A percentile compares a stretch with the other conserved stretches of the same genome.
Conservation (phyloP, 2,888 invertebrate species). For the Luperina testacea region DNA sequence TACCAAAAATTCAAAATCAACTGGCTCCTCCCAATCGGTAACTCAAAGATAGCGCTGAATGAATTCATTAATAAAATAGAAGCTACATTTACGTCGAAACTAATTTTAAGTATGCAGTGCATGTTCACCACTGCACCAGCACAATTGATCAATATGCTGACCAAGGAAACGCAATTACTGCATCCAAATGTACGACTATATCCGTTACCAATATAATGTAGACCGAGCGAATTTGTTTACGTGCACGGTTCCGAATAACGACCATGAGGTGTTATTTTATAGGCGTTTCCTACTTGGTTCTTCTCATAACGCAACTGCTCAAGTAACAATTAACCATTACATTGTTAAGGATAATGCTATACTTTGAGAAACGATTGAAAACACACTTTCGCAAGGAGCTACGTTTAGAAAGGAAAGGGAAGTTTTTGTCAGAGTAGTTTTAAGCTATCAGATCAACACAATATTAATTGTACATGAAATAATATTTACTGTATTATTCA, state of each 20-base stretch:
- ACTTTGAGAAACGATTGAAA: conserved; percentile 41
- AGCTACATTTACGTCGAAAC: conserved; percentile 13
- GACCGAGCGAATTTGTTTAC: conserved; percentile 63
- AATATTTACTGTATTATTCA: conserved; percentile 61
- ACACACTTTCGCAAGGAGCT: conserved; percentile 36
- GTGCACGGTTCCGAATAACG: conserved; percentile 53
- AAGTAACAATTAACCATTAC: conserved; percentile 46
- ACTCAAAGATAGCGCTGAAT: conserved; percentile 20
- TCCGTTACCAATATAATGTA: conserved; percentile 63
- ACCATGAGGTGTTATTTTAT: conserved; percentile 61
- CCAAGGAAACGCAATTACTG: conserved; percentile 64
- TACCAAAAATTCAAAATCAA: neutral
- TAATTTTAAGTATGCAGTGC: conserved; percentile 30
- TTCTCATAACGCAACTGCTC: conserved; percentile 47
- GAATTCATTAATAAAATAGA: conserved; percentile 24
- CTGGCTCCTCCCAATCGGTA: conserved; percentile 3
- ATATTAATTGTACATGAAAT: conserved; percentile 64
- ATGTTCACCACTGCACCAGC: conserved; percentile 33
- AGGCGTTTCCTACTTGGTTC: conserved; percentile 54
- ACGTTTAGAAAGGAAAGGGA: conserved; percentile 18
- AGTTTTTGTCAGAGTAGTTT: conserved; percentile 40
- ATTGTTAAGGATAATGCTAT: conserved; percentile 48
- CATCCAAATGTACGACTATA: conserved; percentile 57
- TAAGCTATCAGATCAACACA: conserved; percentile 36
- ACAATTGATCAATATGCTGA: conserved; percentile 52